These are phyloP conservation scores for Lordiphosa mommai DNA, from an alignment of 1,140 invertebrate genomes.

Conservation along the genomic window DNA sequence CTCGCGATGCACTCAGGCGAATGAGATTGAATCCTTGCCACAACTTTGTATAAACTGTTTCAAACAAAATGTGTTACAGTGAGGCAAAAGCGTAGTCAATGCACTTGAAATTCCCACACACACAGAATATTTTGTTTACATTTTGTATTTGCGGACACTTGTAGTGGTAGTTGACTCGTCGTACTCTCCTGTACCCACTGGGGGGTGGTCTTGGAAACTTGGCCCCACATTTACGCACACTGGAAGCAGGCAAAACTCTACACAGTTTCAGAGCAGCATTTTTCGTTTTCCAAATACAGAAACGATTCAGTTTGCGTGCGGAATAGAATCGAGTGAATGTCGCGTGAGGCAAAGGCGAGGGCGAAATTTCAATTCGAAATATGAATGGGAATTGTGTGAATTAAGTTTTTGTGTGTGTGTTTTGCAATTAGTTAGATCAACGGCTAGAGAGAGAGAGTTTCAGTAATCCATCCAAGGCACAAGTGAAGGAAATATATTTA, in stretches of 20 bases:
- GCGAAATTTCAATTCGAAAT: conserved; percentile 14
- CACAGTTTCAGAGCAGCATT: conserved; percentile 47
- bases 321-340: conserved; percentile 69
- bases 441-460: neutral
- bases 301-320: conserved; percentile 75
- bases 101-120: conserved; percentile 47
- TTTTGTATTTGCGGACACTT: conserved; percentile 25
- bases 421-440: conserved; percentile 1
- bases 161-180: conserved; percentile 12
- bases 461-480: neutral
- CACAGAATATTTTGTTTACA: conserved; percentile 64
- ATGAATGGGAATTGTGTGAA: conserved; percentile 34
- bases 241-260: conserved; percentile 69
- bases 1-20: neutral
- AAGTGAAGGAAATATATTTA: neutral
- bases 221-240: conserved; percentile 66
- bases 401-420: conserved; percentile 1
- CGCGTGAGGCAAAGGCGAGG: conserved; percentile 39
- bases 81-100: conserved; percentile 16
- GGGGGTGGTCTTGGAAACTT: neutral
- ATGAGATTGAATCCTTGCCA: neutral
- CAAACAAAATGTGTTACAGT: conserved; percentile 36
- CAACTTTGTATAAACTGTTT: neutral
- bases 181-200: conserved; percentile 3
- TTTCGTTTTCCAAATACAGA: conserved; percentile 77